Evolutionary conservation across 1,140 invertebrate species (phyloP), one percentile per base, ranked within the genome.

Genomic region (Papilio polytes): DNA sequence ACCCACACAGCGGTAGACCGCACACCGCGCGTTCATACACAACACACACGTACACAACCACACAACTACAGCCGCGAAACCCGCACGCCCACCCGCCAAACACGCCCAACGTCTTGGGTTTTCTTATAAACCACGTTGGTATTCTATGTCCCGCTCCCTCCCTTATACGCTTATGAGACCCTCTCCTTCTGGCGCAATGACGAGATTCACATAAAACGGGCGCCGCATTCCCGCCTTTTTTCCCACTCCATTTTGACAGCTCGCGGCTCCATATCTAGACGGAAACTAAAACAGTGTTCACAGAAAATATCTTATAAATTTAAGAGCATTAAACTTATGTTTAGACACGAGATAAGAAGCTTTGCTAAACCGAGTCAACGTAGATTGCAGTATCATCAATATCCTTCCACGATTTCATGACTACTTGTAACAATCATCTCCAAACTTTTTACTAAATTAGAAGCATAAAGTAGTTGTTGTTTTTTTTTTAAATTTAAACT

Each of bases 181-280:
- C 82, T 91, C 91, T 90, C 92, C 80, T 81, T 91, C 87, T 88
- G 82, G 77, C 92, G 92, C 92, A 90, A 94, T 94, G 91, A 95
- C 90, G 92, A 95, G 93, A 90, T 89, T 90, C 93, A 92, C 92
- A 94, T 95, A 95, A 94, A 95, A 90, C 89, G 91, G 76, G 86
- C 82, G 92, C 94, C 94, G 90, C 94, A 95, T 94, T 95, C 94
- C 92, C 94, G 92, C 94, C 92, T 94, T 94, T 95, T 95, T 95
- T 94, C 94, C 91, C 93, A 95, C 93, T 95, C 93, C 93, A 95
- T 94, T 95, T 94, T 95, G 94, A 95, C 93, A 95, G 93, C 91
- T 95, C 93, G 93, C 90, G 93, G 93, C 93, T 92, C 93, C 92
- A 94, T 95, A 94, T 95, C 93, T 94, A 92, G 93, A 90, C 88